A percentile compares a stretch with the other conserved stretches of the same genome.
phyloP scores from a whole-genome alignment of 2,888 invertebrate genomes.

The Aporophyla lueneburgensis region DNA sequence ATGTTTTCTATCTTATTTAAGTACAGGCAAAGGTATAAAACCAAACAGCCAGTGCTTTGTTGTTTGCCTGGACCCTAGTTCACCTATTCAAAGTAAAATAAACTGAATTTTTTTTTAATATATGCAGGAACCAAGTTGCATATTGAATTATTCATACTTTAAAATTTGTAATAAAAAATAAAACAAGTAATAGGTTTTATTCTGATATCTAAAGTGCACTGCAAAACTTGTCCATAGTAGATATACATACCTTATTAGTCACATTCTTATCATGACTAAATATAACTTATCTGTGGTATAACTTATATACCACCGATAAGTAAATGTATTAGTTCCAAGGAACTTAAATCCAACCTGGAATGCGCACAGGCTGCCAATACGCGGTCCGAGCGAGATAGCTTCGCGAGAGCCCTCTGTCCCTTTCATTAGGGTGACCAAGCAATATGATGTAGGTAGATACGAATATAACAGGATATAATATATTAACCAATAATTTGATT shows the following conservation, averaged over 20 bases:
- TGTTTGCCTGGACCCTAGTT: neutral
- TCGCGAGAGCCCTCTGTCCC: no score
- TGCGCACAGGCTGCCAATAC: no score
- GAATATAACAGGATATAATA: no score
- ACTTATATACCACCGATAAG: no score
- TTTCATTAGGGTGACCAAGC: no score
- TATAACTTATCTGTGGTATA: constrained; percentile 24
- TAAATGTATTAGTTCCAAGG: no score
- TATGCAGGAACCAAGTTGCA: constrained; percentile 11
- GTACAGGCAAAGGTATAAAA: neutral
- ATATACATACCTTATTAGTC: constrained; percentile 33
- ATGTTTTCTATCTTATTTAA: neutral
- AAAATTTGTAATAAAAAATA: neutral
- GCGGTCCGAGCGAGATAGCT: no score
- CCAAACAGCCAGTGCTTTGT: neutral
- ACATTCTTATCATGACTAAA: constrained; percentile 26
- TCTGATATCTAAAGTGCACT: neutral
- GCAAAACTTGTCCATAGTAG: neutral
- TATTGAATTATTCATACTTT: neutral
- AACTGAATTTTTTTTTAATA: constrained; percentile 4
- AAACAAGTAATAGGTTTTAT: constrained; percentile 9
- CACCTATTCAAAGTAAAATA: neutral
- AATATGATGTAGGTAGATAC: no score
- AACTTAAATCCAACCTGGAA: no score
- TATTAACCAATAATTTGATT: no score